Evolutionary conservation across 2,888 invertebrate genomes (phyloP).

Genomic region (Meteorus colon): DNA sequence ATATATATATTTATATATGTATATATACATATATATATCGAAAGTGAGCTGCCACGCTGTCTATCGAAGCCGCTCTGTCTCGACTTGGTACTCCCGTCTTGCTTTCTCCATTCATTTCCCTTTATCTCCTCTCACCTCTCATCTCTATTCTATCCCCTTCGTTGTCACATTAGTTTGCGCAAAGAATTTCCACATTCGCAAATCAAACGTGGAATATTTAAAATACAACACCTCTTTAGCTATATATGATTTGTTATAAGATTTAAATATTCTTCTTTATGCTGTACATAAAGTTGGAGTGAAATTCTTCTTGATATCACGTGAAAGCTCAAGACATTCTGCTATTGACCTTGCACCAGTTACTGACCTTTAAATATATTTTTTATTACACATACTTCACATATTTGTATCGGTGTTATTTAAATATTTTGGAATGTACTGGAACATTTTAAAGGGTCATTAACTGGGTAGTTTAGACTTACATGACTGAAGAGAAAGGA

Average conservation of each 20-base stretch:
- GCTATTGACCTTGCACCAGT: no score
- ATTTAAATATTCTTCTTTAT: neutral
- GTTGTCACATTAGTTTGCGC: conserved; percentile 24
- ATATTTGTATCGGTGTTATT: no score
- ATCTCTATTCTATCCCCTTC: conserved; percentile 19
- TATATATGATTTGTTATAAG: neutral
- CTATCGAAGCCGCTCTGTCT: conserved; percentile 32
- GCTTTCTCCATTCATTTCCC: conserved; percentile 41
- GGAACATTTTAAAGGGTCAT: no score
- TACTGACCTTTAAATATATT: no score
- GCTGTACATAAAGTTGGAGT: neutral
- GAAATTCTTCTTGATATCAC: no score
- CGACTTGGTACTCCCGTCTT: conserved; percentile 49
- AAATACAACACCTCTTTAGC: conserved; percentile 25
- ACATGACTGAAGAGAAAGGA: neutral
- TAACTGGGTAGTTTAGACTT: no score
- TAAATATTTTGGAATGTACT: no score
- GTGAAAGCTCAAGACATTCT: no score
- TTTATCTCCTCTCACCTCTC: neutral
- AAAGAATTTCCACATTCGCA: conserved; percentile 34
- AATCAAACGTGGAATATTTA: conserved; percentile 40
- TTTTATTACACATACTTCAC: no score
- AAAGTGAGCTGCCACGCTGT: conserved; percentile 38
- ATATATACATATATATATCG: neutral
- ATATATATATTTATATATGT: no score